Percentiles rank a stretch among this genome's conserved stretches.
These are phyloP conservation scores for Piaya cayana DNA, from an alignment of 2,113 vertebrate species.

Conservation along the genomic window DNA sequence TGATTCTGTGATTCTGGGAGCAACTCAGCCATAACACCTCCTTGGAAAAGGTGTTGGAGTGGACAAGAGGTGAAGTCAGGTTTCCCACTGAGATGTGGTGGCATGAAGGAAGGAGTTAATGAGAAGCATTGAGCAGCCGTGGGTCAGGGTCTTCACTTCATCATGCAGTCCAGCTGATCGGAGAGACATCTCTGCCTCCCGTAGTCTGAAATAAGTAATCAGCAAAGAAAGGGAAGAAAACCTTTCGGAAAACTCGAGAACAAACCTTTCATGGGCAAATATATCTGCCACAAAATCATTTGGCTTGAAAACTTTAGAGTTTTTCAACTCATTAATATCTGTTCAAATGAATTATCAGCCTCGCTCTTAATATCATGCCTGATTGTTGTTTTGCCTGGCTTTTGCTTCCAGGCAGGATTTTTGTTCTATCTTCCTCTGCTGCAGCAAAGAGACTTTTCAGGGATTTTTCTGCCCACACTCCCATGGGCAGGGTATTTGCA, in stretches of 20 bases:
- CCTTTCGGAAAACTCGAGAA: neutral
- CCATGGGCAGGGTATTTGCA: neutral
- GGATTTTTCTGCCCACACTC: neutral
- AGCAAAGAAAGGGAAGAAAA: neutral
- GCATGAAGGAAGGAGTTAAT: neutral
- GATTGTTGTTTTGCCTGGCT: neutral
- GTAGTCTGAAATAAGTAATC: neutral
- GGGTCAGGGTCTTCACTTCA: neutral
- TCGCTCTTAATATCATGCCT: neutral
- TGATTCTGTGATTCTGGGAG: no score
- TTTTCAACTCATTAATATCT: constrained; percentile 16
- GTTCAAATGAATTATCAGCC: constrained; percentile 3
- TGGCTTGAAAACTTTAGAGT: neutral
- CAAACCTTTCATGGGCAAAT: neutral
- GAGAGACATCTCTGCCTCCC: neutral
- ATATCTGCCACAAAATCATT: neutral
- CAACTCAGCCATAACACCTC: neutral
- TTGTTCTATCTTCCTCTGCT: neutral
- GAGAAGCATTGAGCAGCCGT: neutral
- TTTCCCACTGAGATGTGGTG: neutral
- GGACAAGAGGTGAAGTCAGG: rapidly evolving
- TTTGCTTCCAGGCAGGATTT: neutral
- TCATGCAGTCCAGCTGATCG: neutral
- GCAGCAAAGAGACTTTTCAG: neutral
- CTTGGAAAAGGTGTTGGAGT: neutral